phyloP scores from a whole-genome alignment of 2,888 invertebrate species.

The Tricholauxania praeusta region DNA sequence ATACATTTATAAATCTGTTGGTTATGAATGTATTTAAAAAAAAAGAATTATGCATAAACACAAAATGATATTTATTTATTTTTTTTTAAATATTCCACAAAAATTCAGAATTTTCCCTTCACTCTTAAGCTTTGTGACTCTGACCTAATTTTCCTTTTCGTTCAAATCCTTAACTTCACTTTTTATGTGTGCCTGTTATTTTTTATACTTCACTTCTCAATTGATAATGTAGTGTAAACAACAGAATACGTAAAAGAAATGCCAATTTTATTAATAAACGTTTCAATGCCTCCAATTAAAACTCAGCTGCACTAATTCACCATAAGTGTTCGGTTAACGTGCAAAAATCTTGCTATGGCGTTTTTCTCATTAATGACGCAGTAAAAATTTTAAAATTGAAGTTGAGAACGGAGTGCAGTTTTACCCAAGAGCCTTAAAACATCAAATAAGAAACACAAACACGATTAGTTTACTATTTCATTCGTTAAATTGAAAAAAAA shows the following conservation, averaged over 20 bases:
- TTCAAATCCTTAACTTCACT: constrained; percentile 18
- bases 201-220: neutral
- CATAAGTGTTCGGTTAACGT: constrained; percentile 47
- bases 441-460: neutral
- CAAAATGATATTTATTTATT: neutral
- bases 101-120: neutral
- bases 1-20: neutral
- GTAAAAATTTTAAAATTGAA: neutral
- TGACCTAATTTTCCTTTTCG: constrained; percentile 26
- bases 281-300: constrained; percentile 53
- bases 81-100: neutral
- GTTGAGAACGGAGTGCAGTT: too few relatives aligned
- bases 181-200: neutral
- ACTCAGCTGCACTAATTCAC: constrained; percentile 57
- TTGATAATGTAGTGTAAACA: neutral
- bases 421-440: too few relatives aligned
- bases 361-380: neutral
- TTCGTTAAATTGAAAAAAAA: neutral
- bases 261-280: constrained; percentile 34
- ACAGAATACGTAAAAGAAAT: neutral
- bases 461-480: neutral
- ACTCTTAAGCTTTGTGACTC: neutral
- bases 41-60: neutral
- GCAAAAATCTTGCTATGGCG: neutral
- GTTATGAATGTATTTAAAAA: neutral